Conservation (phyloP, 2,797 vertebrate species). For the Trachops cirrhosus region DNA sequence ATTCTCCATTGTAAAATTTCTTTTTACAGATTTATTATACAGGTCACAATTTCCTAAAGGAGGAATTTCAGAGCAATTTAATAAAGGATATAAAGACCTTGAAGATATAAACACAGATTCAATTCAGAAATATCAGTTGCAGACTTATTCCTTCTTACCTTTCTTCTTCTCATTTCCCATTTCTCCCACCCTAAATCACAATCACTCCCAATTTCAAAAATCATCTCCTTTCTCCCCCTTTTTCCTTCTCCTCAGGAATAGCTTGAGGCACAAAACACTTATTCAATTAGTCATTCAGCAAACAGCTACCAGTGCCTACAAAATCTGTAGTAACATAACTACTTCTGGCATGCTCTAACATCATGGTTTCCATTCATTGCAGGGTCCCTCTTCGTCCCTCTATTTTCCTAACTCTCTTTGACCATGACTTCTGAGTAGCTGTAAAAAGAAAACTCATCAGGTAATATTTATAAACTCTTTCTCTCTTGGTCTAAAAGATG, state of each 20-base stretch:
- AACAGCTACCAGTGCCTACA: not conserved
- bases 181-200: not conserved
- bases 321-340: not conserved
- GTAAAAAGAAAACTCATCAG: not conserved
- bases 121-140: not conserved
- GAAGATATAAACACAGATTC: not conserved
- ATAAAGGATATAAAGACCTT: not conserved
- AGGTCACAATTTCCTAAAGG: not conserved
- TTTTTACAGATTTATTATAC: constrained; percentile 26
- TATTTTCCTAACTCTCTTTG: not conserved
- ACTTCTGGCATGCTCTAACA: not conserved
- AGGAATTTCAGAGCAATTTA: not conserved
- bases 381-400: not conserved
- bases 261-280: not conserved
- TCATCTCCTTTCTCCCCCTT: not conserved
- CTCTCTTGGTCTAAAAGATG: not conserved
- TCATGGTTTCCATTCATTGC: not conserved
- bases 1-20: constrained; percentile 33
- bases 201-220: not conserved
- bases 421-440: not conserved
- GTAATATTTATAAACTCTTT: not conserved
- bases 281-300: not conserved
- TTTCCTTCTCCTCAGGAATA: not conserved
- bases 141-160: not conserved
- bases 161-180: not conserved